A percentile compares a stretch with the other conserved stretches of the same genome.
Conservation (phyloP, 2,113 vertebrate genomes). For the Bos indicus region DNA sequence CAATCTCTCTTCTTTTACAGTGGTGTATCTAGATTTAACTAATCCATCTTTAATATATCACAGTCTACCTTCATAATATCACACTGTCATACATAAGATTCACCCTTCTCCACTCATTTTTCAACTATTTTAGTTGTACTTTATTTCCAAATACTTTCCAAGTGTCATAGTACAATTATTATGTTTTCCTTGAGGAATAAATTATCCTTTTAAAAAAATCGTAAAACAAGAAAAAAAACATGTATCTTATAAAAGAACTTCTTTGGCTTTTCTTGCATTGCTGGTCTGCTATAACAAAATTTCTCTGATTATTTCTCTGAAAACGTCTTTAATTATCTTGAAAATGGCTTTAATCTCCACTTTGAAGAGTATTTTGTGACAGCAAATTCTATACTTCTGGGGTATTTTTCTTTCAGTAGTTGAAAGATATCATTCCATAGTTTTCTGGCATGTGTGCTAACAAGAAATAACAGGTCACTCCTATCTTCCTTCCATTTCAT, state of each 20-base stretch:
- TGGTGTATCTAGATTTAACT: neutral
- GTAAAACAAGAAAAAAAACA: neutral
- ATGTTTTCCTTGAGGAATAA: neutral
- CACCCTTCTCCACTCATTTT: neutral
- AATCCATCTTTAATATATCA: neutral
- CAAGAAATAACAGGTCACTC: neutral
- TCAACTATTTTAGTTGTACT: neutral
- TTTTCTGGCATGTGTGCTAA: neutral
- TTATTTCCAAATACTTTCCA: neutral
- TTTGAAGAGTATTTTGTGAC: neutral
- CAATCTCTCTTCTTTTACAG: neutral
- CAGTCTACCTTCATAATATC: neutral
- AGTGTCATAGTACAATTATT: neutral
- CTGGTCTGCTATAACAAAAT: neutral
- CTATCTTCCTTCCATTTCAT: neutral
- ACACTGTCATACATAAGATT: neutral
- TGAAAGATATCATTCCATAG: neutral
- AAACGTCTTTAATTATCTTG: neutral
- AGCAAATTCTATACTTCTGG: neutral
- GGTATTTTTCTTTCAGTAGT: neutral
- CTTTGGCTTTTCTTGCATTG: neutral
- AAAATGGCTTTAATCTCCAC: neutral
- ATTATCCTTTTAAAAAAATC: neutral
- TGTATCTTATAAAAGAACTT: neutral
- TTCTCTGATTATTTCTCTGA: neutral